Evolutionary conservation across 2,797 vertebrate species (phyloP).

Genomic region (Emydoidea blandingii): DNA sequence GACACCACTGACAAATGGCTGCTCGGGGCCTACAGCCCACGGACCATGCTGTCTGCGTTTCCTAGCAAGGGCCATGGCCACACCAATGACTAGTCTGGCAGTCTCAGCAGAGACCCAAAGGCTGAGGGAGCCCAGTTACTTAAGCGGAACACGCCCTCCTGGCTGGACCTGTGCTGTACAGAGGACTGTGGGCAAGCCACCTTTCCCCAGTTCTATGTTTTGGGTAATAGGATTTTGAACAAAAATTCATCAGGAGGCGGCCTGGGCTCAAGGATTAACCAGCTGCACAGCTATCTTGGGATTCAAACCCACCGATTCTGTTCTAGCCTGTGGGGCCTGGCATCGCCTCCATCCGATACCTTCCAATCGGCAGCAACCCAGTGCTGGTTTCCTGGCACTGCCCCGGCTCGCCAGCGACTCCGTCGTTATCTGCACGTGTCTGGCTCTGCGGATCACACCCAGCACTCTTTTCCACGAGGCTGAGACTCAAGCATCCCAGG

Average conservation of each 20-base stretch:
- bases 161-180: background rate
- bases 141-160: background rate
- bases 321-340: background rate
- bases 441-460: background rate
- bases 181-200: background rate
- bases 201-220: rapidly evolving
- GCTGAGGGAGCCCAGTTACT: rapidly evolving
- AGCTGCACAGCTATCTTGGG: background rate
- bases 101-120: background rate
- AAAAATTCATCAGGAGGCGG: background rate
- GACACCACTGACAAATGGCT: background rate
- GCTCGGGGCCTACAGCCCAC: background rate
- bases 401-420: no score
- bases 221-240: background rate
- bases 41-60: background rate
- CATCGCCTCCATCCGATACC: background rate
- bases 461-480: background rate
- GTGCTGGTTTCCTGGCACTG: background rate
- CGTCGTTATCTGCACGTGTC: no score
- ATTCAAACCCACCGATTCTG: background rate
- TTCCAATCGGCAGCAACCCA: background rate
- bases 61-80: background rate
- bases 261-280: background rate
- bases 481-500: background rate
- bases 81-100: rapidly evolving